Evolutionary conservation across 2,888 invertebrate genomes (phyloP).

Genomic region (Tetanocera ferruginea): DNA sequence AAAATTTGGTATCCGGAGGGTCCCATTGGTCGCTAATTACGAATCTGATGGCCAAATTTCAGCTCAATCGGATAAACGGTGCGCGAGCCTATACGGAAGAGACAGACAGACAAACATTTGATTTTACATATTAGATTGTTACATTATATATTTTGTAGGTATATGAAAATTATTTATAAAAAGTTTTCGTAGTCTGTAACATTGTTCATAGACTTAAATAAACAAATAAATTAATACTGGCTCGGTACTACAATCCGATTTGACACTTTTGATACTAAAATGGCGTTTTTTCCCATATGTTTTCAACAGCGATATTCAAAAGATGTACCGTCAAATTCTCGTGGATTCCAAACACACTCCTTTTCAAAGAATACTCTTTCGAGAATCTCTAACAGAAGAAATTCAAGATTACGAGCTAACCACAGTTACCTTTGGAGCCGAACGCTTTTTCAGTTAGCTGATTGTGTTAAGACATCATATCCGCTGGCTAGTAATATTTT

Average conservation of each 20-base stretch:
- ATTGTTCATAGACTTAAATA: too few relatives aligned
- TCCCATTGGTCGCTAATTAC: too few relatives aligned
- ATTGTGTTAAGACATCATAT: slow-evolving; percentile 26
- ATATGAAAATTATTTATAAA: too few relatives aligned
- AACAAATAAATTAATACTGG: too few relatives aligned
- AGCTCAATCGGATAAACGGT: too few relatives aligned
- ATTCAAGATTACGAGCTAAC: slow-evolving; percentile 24
- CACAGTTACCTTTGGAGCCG: slow-evolving; percentile 40
- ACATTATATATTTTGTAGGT: too few relatives aligned
- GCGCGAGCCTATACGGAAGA: too few relatives aligned
- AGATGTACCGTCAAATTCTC: slow-evolving; percentile 26
- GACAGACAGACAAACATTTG: too few relatives aligned
- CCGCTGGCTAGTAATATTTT: slow-evolving; percentile 38
- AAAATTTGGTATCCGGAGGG: too few relatives aligned
- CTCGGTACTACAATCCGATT: slow-evolving; percentile 26
- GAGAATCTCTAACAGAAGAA: neutral
- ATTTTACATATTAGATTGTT: too few relatives aligned
- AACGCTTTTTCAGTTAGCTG: slow-evolving; percentile 31
- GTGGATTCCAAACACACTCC: neutral
- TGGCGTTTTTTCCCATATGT: slow-evolving; percentile 6
- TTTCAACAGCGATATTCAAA: slow-evolving; percentile 18
- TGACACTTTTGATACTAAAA: neutral
- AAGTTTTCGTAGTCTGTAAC: too few relatives aligned
- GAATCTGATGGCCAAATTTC: too few relatives aligned
- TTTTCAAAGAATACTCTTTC: slow-evolving; percentile 17